Conservation (phyloP, 1,140 invertebrate species). For the Ceratosolen fusciceps region DNA sequence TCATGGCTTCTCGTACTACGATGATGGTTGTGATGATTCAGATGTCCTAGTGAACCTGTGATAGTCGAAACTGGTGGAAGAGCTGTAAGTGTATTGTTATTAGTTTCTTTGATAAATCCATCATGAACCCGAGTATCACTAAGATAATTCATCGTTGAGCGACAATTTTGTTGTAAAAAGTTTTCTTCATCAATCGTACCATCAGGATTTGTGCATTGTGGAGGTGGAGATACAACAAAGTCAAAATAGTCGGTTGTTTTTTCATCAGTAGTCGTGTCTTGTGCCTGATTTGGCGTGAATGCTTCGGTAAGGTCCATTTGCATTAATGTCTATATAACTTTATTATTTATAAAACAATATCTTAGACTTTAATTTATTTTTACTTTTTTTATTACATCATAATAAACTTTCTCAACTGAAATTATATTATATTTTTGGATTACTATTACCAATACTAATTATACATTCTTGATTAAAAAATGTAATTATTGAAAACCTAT, state of each 20-base stretch:
- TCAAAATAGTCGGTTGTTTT: constrained; percentile 89
- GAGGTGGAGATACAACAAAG: constrained; percentile 84
- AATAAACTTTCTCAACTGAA: too few species aligned
- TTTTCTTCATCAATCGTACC: constrained; percentile 64
- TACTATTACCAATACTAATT: too few species aligned
- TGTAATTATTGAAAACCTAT: too few species aligned
- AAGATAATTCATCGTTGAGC: constrained; percentile 60
- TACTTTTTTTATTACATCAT: too few species aligned
- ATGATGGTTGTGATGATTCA: constrained; percentile 37
- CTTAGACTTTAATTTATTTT: too few species aligned
- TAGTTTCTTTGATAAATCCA: constrained; percentile 77
- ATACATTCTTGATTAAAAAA: too few species aligned
- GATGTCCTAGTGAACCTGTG: constrained; percentile 65
- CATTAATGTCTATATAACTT: neutral
- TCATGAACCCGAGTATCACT: constrained; percentile 58
- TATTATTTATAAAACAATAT: too few species aligned
- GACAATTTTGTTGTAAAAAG: constrained; percentile 62
- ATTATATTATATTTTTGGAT: too few species aligned
- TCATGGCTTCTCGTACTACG: constrained; percentile 41
- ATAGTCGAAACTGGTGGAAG: constrained; percentile 66
- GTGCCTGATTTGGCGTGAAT: constrained; percentile 71
- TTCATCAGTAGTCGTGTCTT: constrained; percentile 73
- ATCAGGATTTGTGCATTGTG: constrained; percentile 53
- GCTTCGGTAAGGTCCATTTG: constrained; percentile 84
- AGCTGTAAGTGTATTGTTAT: constrained; percentile 76